Conservation (phyloP, 2,797 vertebrate genomes). For the Enteromius viviparus region DNA sequence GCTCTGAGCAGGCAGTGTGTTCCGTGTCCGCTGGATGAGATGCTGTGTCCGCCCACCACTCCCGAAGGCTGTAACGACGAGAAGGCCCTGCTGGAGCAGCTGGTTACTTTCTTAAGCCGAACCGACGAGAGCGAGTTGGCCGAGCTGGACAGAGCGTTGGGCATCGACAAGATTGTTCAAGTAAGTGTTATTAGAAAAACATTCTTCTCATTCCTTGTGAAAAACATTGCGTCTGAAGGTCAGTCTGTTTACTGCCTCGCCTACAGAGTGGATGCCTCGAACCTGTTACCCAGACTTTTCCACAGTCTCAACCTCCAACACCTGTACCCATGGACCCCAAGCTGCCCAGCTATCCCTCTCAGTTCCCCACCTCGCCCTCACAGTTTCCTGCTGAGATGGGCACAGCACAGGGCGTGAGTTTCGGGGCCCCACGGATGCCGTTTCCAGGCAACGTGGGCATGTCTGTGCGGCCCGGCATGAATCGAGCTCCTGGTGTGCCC, state of each 20-base stretch:
- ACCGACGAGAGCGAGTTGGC: conserved; percentile 94
- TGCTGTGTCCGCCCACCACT: conserved; percentile 89
- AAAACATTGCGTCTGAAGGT: neutral
- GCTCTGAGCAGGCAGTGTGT: conserved; percentile 83
- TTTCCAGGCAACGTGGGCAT: conserved; percentile 80
- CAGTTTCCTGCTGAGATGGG: conserved; percentile 80
- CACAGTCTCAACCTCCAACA: conserved; percentile 75
- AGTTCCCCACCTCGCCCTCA: conserved; percentile 77
- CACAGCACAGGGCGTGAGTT: conserved; percentile 80
- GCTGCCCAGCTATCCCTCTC: conserved; percentile 81
- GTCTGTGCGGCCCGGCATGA: conserved; percentile 77
- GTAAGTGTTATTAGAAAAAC: conserved; percentile 64
- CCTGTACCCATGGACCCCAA: conserved; percentile 85
- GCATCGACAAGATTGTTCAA: conserved; percentile 97
- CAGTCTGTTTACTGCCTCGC: neutral
- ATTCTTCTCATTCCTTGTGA: neutral
- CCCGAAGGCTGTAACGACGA: conserved; percentile 90
- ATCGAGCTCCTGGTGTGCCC: conserved; percentile 77
- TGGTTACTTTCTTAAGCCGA: conserved; percentile 92
- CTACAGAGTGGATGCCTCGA: conserved; percentile 87
- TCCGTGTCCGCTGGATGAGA: conserved; percentile 89
- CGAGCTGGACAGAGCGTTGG: conserved; percentile 91
- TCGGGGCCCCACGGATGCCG: conserved; percentile 78
- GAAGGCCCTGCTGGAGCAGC: conserved; percentile 92
- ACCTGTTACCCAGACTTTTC: conserved; percentile 80